A percentile compares a stretch with the other conserved stretches of the same genome.
phyloP scores from a whole-genome alignment of 2,113 vertebrate genomes.

The Eira barbara region DNA sequence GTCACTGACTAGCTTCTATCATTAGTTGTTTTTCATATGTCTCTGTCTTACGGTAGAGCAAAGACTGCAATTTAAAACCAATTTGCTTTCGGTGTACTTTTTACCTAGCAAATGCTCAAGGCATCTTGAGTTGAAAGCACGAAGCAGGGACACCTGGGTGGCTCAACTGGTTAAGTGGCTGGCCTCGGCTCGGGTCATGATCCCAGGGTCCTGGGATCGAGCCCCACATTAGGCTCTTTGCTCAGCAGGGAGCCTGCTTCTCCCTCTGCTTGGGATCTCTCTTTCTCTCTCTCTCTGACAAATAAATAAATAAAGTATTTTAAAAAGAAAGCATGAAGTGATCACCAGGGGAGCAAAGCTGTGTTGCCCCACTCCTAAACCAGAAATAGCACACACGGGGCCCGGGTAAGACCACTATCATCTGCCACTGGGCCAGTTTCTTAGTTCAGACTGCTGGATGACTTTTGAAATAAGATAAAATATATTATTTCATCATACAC shows the following conservation, averaged over 20 bases:
- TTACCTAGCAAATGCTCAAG: neutral
- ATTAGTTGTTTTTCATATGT: slow-evolving; percentile 13
- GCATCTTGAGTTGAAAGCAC: neutral
- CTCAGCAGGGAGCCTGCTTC: too few relatives aligned
- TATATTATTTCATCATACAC: neutral
- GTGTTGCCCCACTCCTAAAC: neutral
- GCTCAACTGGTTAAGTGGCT: too few relatives aligned
- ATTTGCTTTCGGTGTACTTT: neutral
- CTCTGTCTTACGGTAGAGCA: neutral
- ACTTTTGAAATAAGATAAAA: neutral
- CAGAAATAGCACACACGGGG: rapidly evolving
- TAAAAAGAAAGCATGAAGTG: neutral
- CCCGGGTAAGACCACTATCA: neutral
- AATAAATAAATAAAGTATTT: too few relatives aligned
- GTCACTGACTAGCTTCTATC: neutral
- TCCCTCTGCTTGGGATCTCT: too few relatives aligned
- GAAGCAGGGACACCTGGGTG: neutral
- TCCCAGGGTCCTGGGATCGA: too few relatives aligned
- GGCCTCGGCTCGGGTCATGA: too few relatives aligned
- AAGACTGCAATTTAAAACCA: neutral
- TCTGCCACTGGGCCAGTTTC: neutral
- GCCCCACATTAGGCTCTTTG: too few relatives aligned
- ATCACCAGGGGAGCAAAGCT: neutral
- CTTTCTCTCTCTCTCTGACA: too few relatives aligned
- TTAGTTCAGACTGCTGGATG: neutral